Evolutionary conservation across 2,888 invertebrate species (phyloP).

Genomic region (Campaea margaritaria): DNA sequence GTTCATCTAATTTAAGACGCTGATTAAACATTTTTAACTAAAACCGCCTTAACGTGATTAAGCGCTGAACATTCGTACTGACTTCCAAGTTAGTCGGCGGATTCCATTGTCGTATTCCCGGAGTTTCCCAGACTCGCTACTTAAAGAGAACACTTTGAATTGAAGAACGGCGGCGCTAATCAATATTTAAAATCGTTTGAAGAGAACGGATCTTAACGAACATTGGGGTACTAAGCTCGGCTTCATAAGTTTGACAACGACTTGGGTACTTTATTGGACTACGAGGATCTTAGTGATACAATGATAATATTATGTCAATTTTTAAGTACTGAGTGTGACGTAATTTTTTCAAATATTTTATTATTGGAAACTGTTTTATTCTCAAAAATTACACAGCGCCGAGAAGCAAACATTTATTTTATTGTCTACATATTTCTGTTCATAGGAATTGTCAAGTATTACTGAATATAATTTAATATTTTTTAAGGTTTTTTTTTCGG

Average conservation of each 20-base stretch:
- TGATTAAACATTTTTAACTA: conserved; percentile 54
- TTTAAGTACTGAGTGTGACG: no score
- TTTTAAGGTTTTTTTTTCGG: no score
- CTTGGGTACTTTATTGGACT: no score
- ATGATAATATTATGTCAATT: no score
- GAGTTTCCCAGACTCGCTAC: conserved; percentile 39
- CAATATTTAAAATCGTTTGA: conserved; percentile 36
- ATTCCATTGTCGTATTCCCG: conserved; percentile 45
- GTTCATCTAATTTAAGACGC: conserved; percentile 30
- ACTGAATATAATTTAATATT: no score
- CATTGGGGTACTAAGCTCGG: conserved; percentile 4
- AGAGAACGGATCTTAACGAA: conserved; percentile 5
- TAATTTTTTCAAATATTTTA: no score
- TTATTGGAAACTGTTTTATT: no score
- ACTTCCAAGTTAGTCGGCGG: conserved; percentile 34
- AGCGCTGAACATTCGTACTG: conserved; percentile 42
- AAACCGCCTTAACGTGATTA: conserved; percentile 46
- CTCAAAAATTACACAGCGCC: no score
- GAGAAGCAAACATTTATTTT: no score
- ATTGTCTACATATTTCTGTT: no score
- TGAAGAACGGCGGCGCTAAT: conserved; percentile 30
- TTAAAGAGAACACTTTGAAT: conserved; percentile 31
- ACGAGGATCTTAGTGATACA: no score
- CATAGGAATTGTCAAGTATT: no score
- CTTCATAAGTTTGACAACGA: background rate